Percentiles rank a stretch among this genome's conserved stretches.
phyloP scores from a whole-genome alignment of 1,140 invertebrate species.

The Drosophila rhopaloa region DNA sequence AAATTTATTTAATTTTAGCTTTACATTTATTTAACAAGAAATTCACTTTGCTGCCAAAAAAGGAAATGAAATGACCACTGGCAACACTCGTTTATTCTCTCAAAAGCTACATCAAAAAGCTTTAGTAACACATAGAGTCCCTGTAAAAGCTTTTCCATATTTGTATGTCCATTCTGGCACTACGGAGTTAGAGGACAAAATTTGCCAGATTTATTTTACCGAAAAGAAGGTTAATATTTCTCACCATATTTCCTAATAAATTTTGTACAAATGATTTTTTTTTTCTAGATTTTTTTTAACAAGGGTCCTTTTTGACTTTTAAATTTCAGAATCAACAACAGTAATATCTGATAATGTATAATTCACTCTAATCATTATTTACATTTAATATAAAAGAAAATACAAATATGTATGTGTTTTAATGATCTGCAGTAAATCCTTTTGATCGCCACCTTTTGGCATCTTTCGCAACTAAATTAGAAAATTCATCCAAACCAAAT shows the following conservation, averaged over 20 bases:
- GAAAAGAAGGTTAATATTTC: no score
- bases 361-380: no score
- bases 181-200: neutral
- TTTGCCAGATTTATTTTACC: no score
- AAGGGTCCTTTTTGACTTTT: no score
- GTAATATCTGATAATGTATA: no score
- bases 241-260: no score
- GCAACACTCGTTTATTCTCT: slow-evolving; percentile 21
- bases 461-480: neutral
- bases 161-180: slow-evolving; percentile 13
- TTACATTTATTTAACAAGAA: neutral
- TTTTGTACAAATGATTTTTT: no score
- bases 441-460: slow-evolving; percentile 3
- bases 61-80: slow-evolving; percentile 38
- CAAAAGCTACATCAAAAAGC: slow-evolving; percentile 26
- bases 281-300: no score
- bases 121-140: slow-evolving; percentile 3
- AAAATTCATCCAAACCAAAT: no score
- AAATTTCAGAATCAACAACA: no score
- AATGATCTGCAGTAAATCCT: neutral
- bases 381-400: neutral
- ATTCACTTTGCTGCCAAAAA: slow-evolving; percentile 29
- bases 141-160: slow-evolving; percentile 24
- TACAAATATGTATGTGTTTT: no score
- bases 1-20: slow-evolving; percentile 4